Percentiles rank a stretch among this genome's conserved stretches.
Evolutionary conservation across 2,797 vertebrate species (phyloP).

Genomic region (Sebastes matsubarae): DNA sequence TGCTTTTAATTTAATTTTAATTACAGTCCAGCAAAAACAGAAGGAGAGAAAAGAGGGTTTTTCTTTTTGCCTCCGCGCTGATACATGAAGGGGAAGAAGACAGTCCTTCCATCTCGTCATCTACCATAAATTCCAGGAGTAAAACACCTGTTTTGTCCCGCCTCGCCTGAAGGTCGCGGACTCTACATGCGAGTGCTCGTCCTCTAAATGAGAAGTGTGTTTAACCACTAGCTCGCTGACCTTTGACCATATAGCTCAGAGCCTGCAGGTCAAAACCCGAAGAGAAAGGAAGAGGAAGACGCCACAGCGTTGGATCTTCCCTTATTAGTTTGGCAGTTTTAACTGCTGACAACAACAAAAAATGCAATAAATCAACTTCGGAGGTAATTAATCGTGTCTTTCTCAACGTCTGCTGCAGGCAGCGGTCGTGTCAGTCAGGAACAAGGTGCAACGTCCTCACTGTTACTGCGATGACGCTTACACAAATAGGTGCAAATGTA

Average conservation of each 20-base stretch:
- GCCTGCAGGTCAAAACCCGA: background rate
- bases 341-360: background rate
- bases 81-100: background rate
- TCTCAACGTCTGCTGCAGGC: background rate
- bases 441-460: background rate
- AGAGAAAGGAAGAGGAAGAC: background rate
- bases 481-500: background rate
- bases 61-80: background rate
- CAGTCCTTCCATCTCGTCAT: background rate
- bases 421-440: background rate
- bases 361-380: background rate
- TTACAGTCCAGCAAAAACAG: background rate
- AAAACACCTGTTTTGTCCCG: slow-evolving; percentile 56
- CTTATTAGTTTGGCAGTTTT: background rate
- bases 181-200: slow-evolving; percentile 33
- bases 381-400: background rate
- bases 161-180: slow-evolving; percentile 21
- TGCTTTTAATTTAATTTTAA: background rate
- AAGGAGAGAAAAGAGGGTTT: background rate
- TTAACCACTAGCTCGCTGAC: slow-evolving; percentile 50
- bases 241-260: slow-evolving; percentile 19
- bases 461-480: background rate
- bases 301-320: background rate
- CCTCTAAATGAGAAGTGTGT: slow-evolving; percentile 16
- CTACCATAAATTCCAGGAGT: slow-evolving; percentile 16